Base-by-base conservation (phyloP, 2,888 invertebrate genomes). In the Tipula unca region DNA sequence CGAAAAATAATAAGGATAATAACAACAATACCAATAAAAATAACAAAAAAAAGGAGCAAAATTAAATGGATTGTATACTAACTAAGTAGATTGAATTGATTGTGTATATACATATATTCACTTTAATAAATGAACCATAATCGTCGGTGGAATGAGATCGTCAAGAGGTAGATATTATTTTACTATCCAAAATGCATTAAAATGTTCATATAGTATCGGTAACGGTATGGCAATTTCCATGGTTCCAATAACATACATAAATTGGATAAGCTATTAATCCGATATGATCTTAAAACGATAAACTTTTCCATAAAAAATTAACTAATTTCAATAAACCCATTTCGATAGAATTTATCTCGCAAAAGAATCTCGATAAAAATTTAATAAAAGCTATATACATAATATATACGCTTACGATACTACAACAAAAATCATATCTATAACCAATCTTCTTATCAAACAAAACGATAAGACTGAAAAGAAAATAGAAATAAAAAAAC, bases 331-430 rank as follows among this genome's bases (percentile, higher is more conserved):
- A 69, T 48, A 48, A 48, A 48, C 48, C 48, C 48, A 48, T 69
- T 69, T 69, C 69, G 25, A 69, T 69, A 69, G 25, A 69, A 69
- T 83, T 83, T 83, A 83, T 83, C 83, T 83, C 83, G n/a, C 32
- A 83, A 32, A 35, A 83, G n/a, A 83, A 32, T 83, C 32, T 83
- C 83, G 35, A 83, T 83, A 83, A 83, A 83, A 83, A 83, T 83
- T 83, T 83, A 83, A 29, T 83, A 83, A 83, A 83, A 83, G 83
- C 29, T 32, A 83, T 2, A 83, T n/a, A 69, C 25, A 69, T 25
- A 42, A 69, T 48, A 69, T 69, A 69, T 25, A 69, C 25, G 69
- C 25, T 69, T 69, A 69, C 69, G 25, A 69, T 69, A 69, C 69
- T 69, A 69, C 69, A 69, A 25, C 69, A 69, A 69, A 25, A 69